Conservation (phyloP, 2,797 vertebrate species). For the Crenichthys baileyi region DNA sequence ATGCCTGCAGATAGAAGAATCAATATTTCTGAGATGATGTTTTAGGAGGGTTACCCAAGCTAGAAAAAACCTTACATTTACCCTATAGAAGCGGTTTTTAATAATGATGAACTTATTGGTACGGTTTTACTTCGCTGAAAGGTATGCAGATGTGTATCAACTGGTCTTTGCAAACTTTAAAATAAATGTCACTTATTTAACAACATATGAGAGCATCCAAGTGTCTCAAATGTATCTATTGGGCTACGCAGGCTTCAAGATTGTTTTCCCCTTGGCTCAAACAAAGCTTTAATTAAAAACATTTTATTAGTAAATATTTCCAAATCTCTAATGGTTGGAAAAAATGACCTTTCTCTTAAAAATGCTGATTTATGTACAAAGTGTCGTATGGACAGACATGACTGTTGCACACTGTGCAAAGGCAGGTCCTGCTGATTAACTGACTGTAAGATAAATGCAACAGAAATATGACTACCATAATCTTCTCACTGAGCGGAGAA, state of each 20-base stretch:
- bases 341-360: neutral
- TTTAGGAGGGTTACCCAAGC: neutral
- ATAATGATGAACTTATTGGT: neutral
- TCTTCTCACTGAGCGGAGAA: no score
- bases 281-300: neutral
- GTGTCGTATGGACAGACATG: no score
- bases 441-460: no score
- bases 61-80: neutral
- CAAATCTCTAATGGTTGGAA: no score
- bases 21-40: neutral
- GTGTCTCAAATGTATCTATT: neutral
- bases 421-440: no score
- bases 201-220: no score
- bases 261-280: neutral
- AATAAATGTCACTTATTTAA: neutral
- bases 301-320: neutral
- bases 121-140: neutral
- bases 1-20: neutral
- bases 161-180: neutral
- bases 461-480: no score
- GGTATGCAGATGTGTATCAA: neutral
- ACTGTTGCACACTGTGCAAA: no score
- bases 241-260: neutral
- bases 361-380: no score
- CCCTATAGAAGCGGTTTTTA: neutral